Percentiles rank a stretch among this genome's conserved stretches.
Evolutionary conservation across 2,797 vertebrate species (phyloP).

Genomic region (Pangasius djambal): DNA sequence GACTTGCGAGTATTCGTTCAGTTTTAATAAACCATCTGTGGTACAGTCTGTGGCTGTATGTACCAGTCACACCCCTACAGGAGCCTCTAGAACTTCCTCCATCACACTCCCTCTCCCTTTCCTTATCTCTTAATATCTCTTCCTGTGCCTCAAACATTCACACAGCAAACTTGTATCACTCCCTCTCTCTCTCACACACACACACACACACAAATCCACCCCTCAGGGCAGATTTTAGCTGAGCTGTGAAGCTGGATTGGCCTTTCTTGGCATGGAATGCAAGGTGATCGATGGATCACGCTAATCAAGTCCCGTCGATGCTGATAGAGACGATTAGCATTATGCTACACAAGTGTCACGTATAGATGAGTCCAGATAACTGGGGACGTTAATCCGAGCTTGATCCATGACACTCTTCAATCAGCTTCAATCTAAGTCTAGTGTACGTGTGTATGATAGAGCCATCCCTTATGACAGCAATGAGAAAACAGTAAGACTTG

Average conservation of each 20-base stretch:
- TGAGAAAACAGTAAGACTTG: neutral
- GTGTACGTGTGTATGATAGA: neutral
- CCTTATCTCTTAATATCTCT: constrained; percentile 10
- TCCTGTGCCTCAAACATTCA: constrained; percentile 10
- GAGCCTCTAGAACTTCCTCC: neutral
- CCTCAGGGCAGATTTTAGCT: neutral
- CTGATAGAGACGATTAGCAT: constrained; percentile 58
- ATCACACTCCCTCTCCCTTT: neutral
- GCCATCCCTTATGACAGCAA: neutral
- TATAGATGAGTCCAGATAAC: neutral
- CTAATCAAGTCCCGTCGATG: constrained; percentile 11
- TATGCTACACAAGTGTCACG: constrained; percentile 28
- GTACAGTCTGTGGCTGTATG: neutral
- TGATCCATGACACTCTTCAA: neutral
- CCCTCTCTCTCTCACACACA: neutral
- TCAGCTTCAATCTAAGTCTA: neutral
- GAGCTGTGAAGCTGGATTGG: neutral
- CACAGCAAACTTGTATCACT: neutral
- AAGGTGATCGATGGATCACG: constrained; percentile 36
- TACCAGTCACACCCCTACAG: neutral
- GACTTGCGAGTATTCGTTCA: neutral
- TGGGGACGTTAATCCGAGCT: neutral
- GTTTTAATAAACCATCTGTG: neutral
- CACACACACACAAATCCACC: neutral
- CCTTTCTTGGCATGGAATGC: neutral